These are phyloP conservation scores for Seira musarum DNA, from an alignment of 2,888 invertebrate species.

Conservation along the genomic window DNA sequence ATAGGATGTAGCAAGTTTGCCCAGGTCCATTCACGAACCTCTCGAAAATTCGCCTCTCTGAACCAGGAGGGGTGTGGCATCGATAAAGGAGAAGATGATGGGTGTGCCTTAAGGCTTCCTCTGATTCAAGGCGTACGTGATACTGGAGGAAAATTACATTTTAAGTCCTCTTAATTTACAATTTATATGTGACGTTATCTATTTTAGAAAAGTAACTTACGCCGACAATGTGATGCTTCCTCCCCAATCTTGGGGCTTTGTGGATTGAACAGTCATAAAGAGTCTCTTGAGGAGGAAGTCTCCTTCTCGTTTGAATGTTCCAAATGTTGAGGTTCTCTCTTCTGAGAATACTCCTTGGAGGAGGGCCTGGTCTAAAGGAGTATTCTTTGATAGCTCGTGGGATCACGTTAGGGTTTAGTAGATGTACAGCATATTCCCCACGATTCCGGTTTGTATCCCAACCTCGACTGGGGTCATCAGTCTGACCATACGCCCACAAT, in stretches of 20 bases:
- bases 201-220: slow-evolving; percentile 14
- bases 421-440: not conserved
- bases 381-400: slow-evolving; percentile 8
- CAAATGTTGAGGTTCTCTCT: slow-evolving; percentile 8
- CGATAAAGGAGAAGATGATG: slow-evolving; percentile 33
- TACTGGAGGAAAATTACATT: not conserved
- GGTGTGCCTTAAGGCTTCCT: slow-evolving; percentile 13
- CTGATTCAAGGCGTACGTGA: slow-evolving; percentile 11
- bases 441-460: not conserved
- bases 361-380: not conserved
- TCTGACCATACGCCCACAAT: slow-evolving; percentile 19
- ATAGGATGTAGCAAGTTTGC: slow-evolving; percentile 4
- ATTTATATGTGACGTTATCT: too few species aligned
- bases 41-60: not conserved
- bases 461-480: not conserved
- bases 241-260: slow-evolving; percentile 17
- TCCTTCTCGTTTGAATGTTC: not conserved
- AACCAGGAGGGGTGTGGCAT: slow-evolving; percentile 11
- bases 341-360: not conserved
- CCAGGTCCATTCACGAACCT: not conserved
- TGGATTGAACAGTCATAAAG: slow-evolving; percentile 19
- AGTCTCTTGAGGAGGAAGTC: not conserved
- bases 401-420: slow-evolving; percentile 15
- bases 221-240: slow-evolving; percentile 37
- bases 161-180: not conserved